These are phyloP conservation scores for Nibea albiflora DNA, from an alignment of 2,113 vertebrate genomes.

Conservation along the genomic window DNA sequence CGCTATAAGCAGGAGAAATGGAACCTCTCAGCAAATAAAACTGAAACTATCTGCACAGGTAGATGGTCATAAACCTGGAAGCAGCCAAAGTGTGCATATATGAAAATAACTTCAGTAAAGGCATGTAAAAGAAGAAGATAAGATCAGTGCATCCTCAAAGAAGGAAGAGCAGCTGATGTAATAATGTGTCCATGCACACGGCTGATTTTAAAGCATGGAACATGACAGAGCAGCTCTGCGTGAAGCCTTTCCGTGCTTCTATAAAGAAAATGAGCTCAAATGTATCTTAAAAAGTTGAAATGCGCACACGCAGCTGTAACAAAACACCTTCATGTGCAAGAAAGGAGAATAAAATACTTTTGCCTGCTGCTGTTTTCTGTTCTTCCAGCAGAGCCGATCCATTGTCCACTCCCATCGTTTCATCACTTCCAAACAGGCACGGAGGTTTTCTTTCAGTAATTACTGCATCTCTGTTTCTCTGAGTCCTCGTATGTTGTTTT, in stretches of 20 bases:
- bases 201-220: neutral
- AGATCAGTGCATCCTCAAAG: neutral
- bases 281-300: neutral
- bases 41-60: neutral
- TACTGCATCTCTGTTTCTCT: too few species aligned
- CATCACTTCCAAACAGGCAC: neutral
- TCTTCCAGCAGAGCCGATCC: neutral
- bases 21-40: neutral
- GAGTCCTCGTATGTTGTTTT: neutral
- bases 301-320: neutral
- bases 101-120: too few species aligned
- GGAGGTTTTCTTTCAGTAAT: neutral
- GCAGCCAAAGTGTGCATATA: too few species aligned
- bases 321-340: neutral
- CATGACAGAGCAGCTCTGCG: neutral
- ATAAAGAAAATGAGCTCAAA: neutral
- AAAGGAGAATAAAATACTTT: conserved; percentile 4
- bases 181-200: neutral
- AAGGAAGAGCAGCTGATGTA: neutral
- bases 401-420: conserved; percentile 21
- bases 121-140: too few species aligned
- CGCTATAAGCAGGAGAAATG: neutral
- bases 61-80: neutral
- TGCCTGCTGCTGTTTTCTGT: neutral
- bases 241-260: neutral